Evolutionary conservation across 2,797 vertebrate species (phyloP).

Genomic region (Characodon lateralis): DNA sequence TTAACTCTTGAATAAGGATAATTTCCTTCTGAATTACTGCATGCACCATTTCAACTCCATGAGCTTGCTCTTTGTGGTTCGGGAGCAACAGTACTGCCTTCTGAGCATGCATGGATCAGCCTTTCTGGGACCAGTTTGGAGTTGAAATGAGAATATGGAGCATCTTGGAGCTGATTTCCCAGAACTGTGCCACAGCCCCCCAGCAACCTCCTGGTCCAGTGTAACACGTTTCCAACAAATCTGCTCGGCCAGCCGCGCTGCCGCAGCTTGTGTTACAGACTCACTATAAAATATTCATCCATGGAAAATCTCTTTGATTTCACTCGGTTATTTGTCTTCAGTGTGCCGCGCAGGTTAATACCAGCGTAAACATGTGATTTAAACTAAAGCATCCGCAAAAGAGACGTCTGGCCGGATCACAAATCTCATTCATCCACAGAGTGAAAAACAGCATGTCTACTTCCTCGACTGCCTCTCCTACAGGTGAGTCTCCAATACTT

Average conservation of each 20-base stretch:
- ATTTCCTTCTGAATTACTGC: constrained; percentile 4
- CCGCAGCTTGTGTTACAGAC: constrained; percentile 80
- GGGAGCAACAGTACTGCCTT: background rate
- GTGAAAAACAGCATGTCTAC: constrained; percentile 61
- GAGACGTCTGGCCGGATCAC: constrained; percentile 14
- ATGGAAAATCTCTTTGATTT: constrained; percentile 81
- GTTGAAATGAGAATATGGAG: constrained; percentile 8
- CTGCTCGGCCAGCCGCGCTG: constrained; percentile 41
- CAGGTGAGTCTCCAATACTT: constrained; percentile 69
- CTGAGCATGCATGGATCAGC: background rate
- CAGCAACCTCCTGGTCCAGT: constrained; percentile 40
- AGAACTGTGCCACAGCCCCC: constrained; percentile 31
- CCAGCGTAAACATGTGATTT: constrained; percentile 52
- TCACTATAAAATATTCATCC: constrained; percentile 88
- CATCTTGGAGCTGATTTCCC: constrained; percentile 16
- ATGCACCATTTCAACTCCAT: background rate
- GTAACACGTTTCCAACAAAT: constrained; percentile 54
- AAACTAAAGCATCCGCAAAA: constrained; percentile 26
- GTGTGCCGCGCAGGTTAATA: constrained; percentile 39
- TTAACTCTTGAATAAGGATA: background rate
- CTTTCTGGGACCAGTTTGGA: constrained; percentile 7
- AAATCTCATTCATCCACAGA: constrained; percentile 22
- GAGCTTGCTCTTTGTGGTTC: background rate
- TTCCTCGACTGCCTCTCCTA: constrained; percentile 39
- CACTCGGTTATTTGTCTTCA: constrained; percentile 52